Base-by-base conservation (phyloP, 1,140 invertebrate species). In the Ericerus pela region DNA sequence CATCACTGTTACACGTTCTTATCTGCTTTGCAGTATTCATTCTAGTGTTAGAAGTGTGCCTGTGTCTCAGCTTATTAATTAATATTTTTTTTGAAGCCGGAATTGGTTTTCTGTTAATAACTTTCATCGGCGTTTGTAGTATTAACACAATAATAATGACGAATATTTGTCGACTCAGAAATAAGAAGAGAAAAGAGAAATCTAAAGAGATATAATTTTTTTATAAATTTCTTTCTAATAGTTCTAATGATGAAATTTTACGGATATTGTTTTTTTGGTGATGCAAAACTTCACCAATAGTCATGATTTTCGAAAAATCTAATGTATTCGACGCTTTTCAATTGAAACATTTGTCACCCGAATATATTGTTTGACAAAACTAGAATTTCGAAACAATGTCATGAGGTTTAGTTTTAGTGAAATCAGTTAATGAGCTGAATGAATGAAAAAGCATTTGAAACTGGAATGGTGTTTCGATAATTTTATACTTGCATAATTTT, bases 141-240 rank as follows among this genome's bases (percentile, higher is more conserved):
- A 24, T 47, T 22, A 24, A 24, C 12, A 12, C 26, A 22, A 47
- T 18, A 16, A 22, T 47, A 47, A 18, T 22, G 3, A 47, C 20
- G 3, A 47, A 3, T 10, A 47, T n/a, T n/a, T n/a, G n/a, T n/a
- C n/a, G 26, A 47, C 41, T 24, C 22, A 22, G 4, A 5, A 47
- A 20, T 22, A 47, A 47, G 26, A 47, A 47, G 26, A 2, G 20
- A 5, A 47, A 47, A 47, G 16, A 24, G 8, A 47, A 47, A 22
- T 47, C 41, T 20, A 47, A 47, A 47, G 41, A 47, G 26, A 47
- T 47, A 24, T 47, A 47, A n/a, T n/a, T n/a, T n/a, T n/a, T n/a
- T n/a, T n/a, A n/a, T 12, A 33, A 33, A 10, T n/a, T n/a, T 33
- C n/a, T 33, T 33, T 33, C 30, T 10, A 33, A 33, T 10, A 33